Evolutionary conservation across 2,113 vertebrate species (phyloP).

Genomic region (Mesoclemmys tuberculata): DNA sequence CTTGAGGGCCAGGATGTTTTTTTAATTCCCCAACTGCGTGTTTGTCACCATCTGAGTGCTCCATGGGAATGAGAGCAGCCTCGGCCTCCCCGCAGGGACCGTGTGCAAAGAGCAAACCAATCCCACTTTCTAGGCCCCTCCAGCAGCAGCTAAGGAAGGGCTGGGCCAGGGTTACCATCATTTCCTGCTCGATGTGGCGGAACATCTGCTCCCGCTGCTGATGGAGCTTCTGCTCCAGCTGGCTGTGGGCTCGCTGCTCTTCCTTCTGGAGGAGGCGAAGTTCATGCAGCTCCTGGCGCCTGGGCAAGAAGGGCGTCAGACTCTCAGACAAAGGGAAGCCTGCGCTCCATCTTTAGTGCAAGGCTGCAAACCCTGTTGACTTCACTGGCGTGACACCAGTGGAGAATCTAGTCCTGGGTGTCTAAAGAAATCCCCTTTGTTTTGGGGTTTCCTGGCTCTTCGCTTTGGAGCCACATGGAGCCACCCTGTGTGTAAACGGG

Average conservation of each 20-base stretch:
- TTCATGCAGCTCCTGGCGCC: constrained; percentile 78
- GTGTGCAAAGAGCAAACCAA: background rate
- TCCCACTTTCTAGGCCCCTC: too few species aligned
- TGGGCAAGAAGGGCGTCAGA: background rate
- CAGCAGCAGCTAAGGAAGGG: background rate
- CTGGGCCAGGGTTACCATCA: constrained; percentile 54
- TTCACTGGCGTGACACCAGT: too few species aligned
- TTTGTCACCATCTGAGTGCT: background rate
- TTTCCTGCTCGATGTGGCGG: constrained; percentile 80
- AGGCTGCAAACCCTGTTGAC: background rate
- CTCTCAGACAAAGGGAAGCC: background rate
- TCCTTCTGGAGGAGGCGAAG: constrained; percentile 79
- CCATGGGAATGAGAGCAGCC: background rate
- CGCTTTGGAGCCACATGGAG: background rate
- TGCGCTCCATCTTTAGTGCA: background rate
- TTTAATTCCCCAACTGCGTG: background rate
- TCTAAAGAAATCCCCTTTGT: too few species aligned
- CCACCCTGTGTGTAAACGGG: too few species aligned
- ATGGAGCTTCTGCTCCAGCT: constrained; percentile 77
- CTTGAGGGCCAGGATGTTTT: background rate
- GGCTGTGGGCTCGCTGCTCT: constrained; percentile 76
- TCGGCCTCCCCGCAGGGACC: too few species aligned
- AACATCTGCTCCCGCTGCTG: constrained; percentile 81
- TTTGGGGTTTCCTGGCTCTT: background rate
- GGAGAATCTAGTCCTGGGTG: too few species aligned